Base-by-base conservation (phyloP, 2,797 vertebrate species). In the Zenarchopterus dispar region DNA sequence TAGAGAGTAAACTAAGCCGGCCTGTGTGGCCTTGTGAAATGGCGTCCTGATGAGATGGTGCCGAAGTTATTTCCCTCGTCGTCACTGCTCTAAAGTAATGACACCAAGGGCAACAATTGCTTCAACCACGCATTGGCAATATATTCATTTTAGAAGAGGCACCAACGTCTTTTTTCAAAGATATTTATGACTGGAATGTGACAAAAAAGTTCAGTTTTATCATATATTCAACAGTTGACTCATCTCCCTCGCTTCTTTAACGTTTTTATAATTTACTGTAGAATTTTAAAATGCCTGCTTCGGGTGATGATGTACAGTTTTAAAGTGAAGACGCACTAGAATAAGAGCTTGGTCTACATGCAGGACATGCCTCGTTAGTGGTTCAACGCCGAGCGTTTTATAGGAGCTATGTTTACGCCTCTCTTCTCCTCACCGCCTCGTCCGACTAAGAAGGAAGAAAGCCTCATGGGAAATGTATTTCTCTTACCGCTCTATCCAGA, bases 21-120 rank as follows among this genome's bases (percentile, higher is more conserved):
- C 13, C 31, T 43, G 56, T 21, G 6, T 16, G 74, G 82, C 73
- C 86, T 84, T 89, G 76, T 88, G 90, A 92, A 92, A 92, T 92
- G 91, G 91, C 91, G 90, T 90, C 91, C 84, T 67, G 84, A 75
- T 54, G 85, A 87, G 85, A 90, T 83, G 85, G 88, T 80, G 81
- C 66, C 78, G 24, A 83, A 84, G 53, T 90, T 82, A 79, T 84
- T 72, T 77, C 67, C 75, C 63, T 74, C 60, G 75, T 77, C 76
- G 70, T 79, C 64, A 70, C 70, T 62, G 60, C 61, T 74, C 52
- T 33, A n/a, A 51, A 62, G 66, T 48, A 62, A 78, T 44, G 11
- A 36, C 4, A 50, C 39, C 17, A 0, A 3, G 19, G 4, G 16
- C 23, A 21, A 53, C 15, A 31, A 52, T 42, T 22, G 0, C 33